Evolutionary conservation across 2,888 invertebrate species (phyloP), one percentile per base, ranked within the genome.

Genomic region (Encarsia formosa): DNA sequence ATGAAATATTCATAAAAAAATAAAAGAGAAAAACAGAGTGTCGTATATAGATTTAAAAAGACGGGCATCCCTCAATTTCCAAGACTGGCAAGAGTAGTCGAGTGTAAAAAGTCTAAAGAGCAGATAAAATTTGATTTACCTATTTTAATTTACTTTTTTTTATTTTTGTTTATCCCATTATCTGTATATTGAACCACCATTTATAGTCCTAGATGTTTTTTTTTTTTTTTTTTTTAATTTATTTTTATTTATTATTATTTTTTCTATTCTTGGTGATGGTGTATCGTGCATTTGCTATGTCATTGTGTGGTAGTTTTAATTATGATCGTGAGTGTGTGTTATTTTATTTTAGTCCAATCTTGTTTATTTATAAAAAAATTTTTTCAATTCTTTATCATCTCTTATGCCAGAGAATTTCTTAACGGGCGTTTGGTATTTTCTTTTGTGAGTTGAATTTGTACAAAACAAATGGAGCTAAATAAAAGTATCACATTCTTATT

Each of bases 281-380:
- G 56, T 72, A 71, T 73, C 69, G 72, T 73, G 71, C 72, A 73
- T 73, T 71, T 74, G 73, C 71, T 70, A 65, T 69, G 68, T 71
- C 68, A 68, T 67, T 70, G 67, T 66, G 63, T 66, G 63, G 66
- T 69, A 68, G 68, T 59, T 62, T 59, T 47, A 19, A 29, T 46
- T 42, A 52, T 50, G 49, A 46, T 52, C 47, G 49, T 58, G 62
- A 57, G 52, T 54, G 52, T 56, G 57, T 61, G 49, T 43, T 37
- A 31, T 52, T 42, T 46, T 43, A 32, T 24, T 16, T 39, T 31
- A 15, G 19, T 20, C 13, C 11, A 19, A 15, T 24, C 46, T 50
- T 40, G 31, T 50, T 19, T 13, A 16, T 57, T 49, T 49, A 26
- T 41, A 31, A 3, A 29, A 15, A 16, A 26, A 11, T 5, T 31